These are phyloP conservation scores for Sapajus apella DNA, from an alignment of 2,113 vertebrate genomes.

Conservation along the genomic window DNA sequence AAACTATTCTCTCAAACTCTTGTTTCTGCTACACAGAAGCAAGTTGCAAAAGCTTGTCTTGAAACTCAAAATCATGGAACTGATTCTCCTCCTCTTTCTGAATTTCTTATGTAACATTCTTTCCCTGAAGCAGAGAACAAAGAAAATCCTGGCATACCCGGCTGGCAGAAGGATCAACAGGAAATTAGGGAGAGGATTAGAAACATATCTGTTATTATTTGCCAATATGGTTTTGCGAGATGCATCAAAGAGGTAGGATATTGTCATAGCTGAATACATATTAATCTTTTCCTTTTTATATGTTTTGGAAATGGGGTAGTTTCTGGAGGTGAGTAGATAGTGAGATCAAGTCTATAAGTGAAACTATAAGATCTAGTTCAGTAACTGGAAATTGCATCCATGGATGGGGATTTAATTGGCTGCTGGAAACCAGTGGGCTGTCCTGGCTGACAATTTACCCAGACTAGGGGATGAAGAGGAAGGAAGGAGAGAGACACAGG, in stretches of 20 bases:
- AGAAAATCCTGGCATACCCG: neutral
- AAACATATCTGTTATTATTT: fast-evolving
- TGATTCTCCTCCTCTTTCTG: neutral
- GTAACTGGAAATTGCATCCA: no score
- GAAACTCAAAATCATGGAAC: neutral
- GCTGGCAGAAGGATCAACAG: neutral
- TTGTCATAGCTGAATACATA: neutral
- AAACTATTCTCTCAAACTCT: neutral
- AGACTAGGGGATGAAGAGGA: neutral
- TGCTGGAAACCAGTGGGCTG: neutral
- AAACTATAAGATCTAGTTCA: neutral
- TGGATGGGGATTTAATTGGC: neutral
- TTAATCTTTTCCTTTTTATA: neutral
- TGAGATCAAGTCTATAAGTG: neutral
- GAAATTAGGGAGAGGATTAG: neutral
- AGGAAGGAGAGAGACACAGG: neutral
- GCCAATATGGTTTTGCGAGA: neutral
- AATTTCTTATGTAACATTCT: neutral
- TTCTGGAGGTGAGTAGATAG: neutral
- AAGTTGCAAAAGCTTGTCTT: neutral
- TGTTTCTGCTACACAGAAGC: neutral
- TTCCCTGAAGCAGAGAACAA: neutral
- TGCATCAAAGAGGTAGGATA: neutral
- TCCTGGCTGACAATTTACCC: neutral
- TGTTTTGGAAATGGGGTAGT: neutral